Base-by-base conservation (phyloP, 2,888 invertebrate species). In the Drosophila setosimentum region DNA sequence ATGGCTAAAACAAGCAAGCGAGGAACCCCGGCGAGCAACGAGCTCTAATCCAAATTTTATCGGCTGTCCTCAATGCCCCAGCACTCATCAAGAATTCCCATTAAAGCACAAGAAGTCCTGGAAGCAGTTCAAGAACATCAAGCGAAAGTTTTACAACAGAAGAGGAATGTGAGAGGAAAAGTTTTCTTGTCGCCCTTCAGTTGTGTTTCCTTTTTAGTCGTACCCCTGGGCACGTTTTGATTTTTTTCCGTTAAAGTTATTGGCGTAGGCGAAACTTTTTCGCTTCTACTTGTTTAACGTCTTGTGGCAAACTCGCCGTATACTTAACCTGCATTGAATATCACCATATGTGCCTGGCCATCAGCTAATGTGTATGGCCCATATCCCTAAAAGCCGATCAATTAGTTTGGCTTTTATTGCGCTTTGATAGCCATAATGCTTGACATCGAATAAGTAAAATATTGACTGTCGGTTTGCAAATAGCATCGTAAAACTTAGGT, bases 181-280 rank as follows among this genome's bases (percentile, higher is more conserved):
- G 57, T 83, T 77, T 84, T 60, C 66, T 55, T 61, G 61, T 69
- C 68, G 70, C 63, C 37, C 33, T 49, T 66, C 10, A 40, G 48
- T 18, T 40, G 8, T 40, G 21, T 24, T 58, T 64, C 16, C n/a
- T 32, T 7, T 62, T 78, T 68, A 63, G 76, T 69, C 55, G 60
- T 58, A 51, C 72, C 73, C 77, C 33, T 71, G 78, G 76, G 83
- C 76, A 75, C 76, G 76, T 87, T 85, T 84, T 80, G 80, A 78
- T 78, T 76, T 73, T 73, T 71, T 68, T 73, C 64, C 62, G 50
- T 54, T 65, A 32, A 79, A 76, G 70, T 76, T 73, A 68, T 68
- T 30, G 71, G 65, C 68, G 21, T 35, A 58, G 32, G 30, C 24
- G 37, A 59, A 87, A 73, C 67, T 82, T 85, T 83, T 82, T 68